Conservation (phyloP, 2,797 vertebrate species). For the Acipenser ruthenus region DNA sequence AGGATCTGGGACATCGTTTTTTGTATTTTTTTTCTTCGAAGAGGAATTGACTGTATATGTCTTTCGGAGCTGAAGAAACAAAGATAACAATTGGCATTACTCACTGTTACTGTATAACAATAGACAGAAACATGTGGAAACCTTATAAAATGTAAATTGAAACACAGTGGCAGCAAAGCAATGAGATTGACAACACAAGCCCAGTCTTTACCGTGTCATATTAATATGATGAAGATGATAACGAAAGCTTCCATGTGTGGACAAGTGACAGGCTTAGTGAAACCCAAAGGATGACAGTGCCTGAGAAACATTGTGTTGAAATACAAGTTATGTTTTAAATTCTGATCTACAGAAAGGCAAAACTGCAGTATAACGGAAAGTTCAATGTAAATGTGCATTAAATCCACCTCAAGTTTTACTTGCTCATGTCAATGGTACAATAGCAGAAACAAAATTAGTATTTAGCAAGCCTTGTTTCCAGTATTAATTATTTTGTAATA, state of each 20-base stretch:
- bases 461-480: constrained; percentile 66
- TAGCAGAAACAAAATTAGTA: constrained; percentile 52
- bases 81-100: constrained; percentile 16
- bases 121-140: constrained; percentile 3
- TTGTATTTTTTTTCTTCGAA: constrained; percentile 6
- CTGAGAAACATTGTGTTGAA: not conserved
- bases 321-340: not conserved
- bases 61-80: constrained; percentile 19
- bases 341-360: constrained; percentile 16
- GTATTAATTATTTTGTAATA: constrained; percentile 79
- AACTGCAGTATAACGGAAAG: constrained; percentile 8
- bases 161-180: not conserved
- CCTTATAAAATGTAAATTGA: not conserved
- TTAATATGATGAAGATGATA: no score
- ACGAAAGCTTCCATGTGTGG: not conserved
- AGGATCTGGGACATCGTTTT: constrained; percentile 53
- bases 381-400: constrained; percentile 1
- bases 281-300: constrained; percentile 9
- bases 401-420: constrained; percentile 6
- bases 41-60: constrained; percentile 12
- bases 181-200: not conserved
- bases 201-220: not conserved
- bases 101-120: constrained; percentile 5
- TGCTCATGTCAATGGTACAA: constrained; percentile 17
- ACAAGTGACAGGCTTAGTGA: constrained; percentile 1